Conservation (phyloP, 2,797 vertebrate species). For the Neopelma chrysocephalum region DNA sequence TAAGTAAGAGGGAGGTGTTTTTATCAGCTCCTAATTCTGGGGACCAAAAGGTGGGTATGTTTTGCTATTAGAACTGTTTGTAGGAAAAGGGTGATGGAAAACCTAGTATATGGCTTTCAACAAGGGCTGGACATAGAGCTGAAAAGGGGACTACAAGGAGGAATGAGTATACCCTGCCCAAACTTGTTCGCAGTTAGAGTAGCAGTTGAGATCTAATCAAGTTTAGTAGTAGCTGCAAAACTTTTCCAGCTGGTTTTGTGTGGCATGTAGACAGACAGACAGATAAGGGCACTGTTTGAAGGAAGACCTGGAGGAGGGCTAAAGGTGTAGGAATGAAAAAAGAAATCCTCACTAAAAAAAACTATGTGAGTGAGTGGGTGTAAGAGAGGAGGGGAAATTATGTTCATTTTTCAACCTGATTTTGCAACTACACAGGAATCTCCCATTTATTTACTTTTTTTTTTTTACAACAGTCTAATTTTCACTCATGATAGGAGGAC, state of each 20-base stretch:
- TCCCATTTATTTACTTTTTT: not conserved
- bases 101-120: not conserved
- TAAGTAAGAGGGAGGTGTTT: not conserved
- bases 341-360: not conserved
- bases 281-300: not conserved
- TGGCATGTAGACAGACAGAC: too few species aligned
- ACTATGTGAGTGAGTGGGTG: not conserved
- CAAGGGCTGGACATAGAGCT: not conserved
- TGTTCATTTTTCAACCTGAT: not conserved
- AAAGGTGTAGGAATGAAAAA: not conserved
- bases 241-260: not conserved
- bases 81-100: not conserved
- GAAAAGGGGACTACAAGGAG: not conserved
- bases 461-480: not conserved
- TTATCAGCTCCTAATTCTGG: not conserved
- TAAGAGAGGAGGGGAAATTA: not conserved
- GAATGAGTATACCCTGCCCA: not conserved
- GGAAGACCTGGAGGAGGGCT: not conserved
- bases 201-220: not conserved
- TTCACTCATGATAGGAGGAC: not conserved
- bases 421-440: not conserved
- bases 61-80: not conserved
- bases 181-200: not conserved
- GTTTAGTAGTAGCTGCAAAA: not conserved
- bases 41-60: fast-evolving